Evolutionary conservation across 1,140 invertebrate genomes (phyloP), one percentile per base, ranked within the genome.

Genomic region (Coenobita brevimanus): DNA sequence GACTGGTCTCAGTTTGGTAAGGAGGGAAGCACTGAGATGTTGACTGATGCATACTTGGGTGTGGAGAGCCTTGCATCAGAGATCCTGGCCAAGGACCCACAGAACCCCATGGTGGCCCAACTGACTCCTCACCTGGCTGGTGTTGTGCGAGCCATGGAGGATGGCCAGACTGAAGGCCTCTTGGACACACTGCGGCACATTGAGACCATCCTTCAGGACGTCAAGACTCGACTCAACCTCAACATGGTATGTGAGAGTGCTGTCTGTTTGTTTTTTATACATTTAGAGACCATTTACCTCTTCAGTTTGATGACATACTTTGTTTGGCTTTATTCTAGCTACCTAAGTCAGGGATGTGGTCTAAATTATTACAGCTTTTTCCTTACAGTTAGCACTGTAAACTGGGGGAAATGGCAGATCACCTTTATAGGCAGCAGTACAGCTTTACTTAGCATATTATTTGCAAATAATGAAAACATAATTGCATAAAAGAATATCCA

Each of bases 161-260:
- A 30, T 15, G 84, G 84, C 8, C 84, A 71, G 10, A 87, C 84
- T 13, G 76, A 71, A 38, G 84, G 84, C 46, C 43, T 87, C n/a
- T 64, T 71, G 10, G 84, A 87, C 17, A 87, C 84, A 0, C 84
- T 87, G 27, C 69, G 69, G 8, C 84, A 87, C 30, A 87, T 87
- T 60, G 75, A 87, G 69, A 60, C 79, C 50, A 80, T 87, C 30
- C 41, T 87, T 4, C 64, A 79, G 43, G 84, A 87, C 69, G 46
- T 87, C 33, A 87, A 87, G 50, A 73, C n/a, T 2, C 75, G 84
- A 38, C 30, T 87, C 3, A 76, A 69, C 41, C 57, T 67, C 1
- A 41, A 30, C 1, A 54, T 60, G 60, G 62, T 62, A 64, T 62
- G 73, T 71, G 17, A 15, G n/a, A n/a, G n/a, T n/a, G n/a, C n/a